Evolutionary conservation across 2,797 vertebrate species (phyloP).

Genomic region (Onychomys arenicola): DNA sequence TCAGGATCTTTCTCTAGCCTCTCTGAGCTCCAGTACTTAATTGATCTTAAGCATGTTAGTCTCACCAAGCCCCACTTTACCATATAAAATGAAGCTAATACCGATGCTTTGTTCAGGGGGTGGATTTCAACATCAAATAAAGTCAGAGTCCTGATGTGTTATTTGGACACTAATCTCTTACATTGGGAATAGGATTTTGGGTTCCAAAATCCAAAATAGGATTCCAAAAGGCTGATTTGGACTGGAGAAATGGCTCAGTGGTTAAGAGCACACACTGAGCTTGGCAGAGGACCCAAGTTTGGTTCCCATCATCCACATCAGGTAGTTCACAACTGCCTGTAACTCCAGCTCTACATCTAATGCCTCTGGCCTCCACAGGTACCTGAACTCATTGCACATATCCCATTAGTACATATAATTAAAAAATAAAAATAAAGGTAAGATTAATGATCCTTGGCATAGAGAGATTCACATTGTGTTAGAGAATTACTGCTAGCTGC

Average conservation of each 20-base stretch:
- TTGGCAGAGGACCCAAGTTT: not conserved
- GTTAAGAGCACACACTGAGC: not conserved
- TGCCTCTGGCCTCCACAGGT: not conserved
- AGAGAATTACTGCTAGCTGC: not conserved
- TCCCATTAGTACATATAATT: not conserved
- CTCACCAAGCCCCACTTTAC: not conserved
- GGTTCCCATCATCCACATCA: not conserved
- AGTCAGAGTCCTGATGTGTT: conserved; percentile 27
- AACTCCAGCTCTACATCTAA: not conserved
- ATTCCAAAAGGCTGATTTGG: too few species aligned
- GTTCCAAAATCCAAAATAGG: too few species aligned
- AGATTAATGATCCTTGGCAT: not conserved
- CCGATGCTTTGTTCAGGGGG: not conserved
- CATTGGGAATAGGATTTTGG: not conserved
- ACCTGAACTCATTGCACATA: not conserved
- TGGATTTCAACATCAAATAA: conserved; percentile 24
- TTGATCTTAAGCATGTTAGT: conserved; percentile 16
- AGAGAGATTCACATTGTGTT: not conserved
- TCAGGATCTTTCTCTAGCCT: not conserved
- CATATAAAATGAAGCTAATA: not conserved
- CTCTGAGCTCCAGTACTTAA: not conserved
- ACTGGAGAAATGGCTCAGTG: not conserved
- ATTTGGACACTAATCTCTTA: not conserved
- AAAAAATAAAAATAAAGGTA: not conserved
- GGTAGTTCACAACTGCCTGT: not conserved